These are phyloP conservation scores for Desmodus rotundus DNA, from an alignment of 2,113 vertebrate species.

Conservation along the genomic window DNA sequence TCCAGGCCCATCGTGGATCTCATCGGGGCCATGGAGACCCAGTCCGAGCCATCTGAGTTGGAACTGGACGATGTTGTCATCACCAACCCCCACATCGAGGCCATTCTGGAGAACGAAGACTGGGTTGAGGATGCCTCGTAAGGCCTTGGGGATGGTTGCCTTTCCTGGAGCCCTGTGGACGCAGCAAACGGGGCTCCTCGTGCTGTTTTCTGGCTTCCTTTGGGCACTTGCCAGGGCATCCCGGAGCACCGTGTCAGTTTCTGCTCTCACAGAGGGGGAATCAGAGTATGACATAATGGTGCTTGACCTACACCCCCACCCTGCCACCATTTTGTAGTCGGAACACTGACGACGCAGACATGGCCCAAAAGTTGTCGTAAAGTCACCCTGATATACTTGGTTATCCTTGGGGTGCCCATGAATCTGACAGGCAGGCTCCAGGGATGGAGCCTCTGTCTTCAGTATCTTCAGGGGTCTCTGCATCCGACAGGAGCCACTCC, in stretches of 20 bases:
- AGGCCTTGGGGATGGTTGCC: slow-evolving; percentile 1
- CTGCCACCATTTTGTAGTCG: background rate
- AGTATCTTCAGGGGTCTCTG: background rate
- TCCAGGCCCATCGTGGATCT: slow-evolving; percentile 93
- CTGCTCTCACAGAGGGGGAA: background rate
- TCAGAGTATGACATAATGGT: background rate
- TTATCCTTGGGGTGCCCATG: background rate
- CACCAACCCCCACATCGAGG: slow-evolving; percentile 97
- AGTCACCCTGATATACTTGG: background rate
- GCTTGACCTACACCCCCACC: background rate
- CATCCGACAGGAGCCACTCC: background rate
- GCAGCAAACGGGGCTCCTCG: background rate
- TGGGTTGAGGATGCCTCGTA: slow-evolving; percentile 99
- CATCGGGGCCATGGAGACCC: slow-evolving; percentile 92
- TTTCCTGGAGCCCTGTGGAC: background rate
- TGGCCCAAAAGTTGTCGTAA: background rate
- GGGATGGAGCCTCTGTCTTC: background rate
- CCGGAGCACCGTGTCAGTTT: background rate
- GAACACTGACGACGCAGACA: background rate
- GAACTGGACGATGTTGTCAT: slow-evolving; percentile 97
- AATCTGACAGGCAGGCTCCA: background rate
- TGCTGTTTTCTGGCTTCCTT: background rate
- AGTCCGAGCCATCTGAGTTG: slow-evolving; percentile 94
- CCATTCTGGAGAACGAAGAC: slow-evolving; percentile 97
- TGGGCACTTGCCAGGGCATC: rapidly evolving